Conservation (phyloP, 2,888 invertebrate species). For the Troides oblongomaculatus region DNA sequence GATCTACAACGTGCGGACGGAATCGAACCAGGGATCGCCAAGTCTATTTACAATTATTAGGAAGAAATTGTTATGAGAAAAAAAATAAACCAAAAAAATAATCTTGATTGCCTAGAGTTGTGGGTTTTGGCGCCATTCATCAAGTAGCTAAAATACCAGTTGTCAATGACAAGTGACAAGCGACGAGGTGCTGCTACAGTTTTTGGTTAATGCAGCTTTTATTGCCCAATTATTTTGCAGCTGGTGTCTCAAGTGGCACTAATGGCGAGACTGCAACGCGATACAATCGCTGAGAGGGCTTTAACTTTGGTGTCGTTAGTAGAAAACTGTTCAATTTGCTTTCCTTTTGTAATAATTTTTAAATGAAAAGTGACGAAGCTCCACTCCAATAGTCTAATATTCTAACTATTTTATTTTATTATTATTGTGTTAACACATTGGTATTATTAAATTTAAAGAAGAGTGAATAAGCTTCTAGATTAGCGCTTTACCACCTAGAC, state of each 20-base stretch:
- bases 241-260: slow-evolving; percentile 28
- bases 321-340: slow-evolving; percentile 12
- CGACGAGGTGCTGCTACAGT: slow-evolving; percentile 8
- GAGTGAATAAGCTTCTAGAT: too few relatives aligned
- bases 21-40: too few relatives aligned
- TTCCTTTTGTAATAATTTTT: slow-evolving; percentile 4
- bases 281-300: slow-evolving; percentile 20
- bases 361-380: background rate
- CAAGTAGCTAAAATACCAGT: slow-evolving; percentile 10
- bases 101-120: background rate
- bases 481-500: too few relatives aligned
- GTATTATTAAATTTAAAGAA: too few relatives aligned
- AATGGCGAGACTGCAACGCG: slow-evolving; percentile 25
- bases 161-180: slow-evolving; percentile 15
- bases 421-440: too few relatives aligned
- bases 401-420: background rate
- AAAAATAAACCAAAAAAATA: background rate
- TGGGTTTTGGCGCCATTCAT: slow-evolving; percentile 6
- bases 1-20: too few relatives aligned
- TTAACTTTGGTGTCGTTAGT: slow-evolving; percentile 21
- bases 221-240: slow-evolving; percentile 29
- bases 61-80: background rate
- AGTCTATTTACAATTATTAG: too few relatives aligned
- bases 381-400: background rate
- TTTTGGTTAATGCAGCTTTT: slow-evolving; percentile 28